A percentile compares a stretch with the other conserved stretches of the same genome.
These are phyloP conservation scores for Minunthozetes semirufus DNA, from an alignment of 2,888 invertebrate genomes.

Conservation along the genomic window DNA sequence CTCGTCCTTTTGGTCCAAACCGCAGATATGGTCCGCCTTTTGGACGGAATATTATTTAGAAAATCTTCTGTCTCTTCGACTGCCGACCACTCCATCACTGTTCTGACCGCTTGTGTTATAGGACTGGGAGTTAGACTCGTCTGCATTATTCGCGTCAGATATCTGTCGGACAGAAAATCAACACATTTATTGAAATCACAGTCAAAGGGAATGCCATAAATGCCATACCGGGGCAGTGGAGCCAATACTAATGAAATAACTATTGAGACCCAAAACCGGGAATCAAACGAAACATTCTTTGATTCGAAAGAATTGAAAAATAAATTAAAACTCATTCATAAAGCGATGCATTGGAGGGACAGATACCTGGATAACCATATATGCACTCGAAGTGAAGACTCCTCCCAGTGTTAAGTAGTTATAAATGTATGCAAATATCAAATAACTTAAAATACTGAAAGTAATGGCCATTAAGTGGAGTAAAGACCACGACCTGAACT, in stretches of 20 bases:
- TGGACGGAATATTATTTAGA: background rate
- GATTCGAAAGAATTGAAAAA: conserved; percentile 50
- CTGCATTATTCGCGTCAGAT: conserved; percentile 62
- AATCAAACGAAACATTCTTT: conserved; percentile 64
- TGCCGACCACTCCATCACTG: conserved; percentile 54
- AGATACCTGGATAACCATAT: conserved; percentile 13
- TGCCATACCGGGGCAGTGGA: conserved; percentile 67
- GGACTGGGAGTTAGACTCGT: conserved; percentile 63
- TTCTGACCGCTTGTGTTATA: conserved; percentile 59
- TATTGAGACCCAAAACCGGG: conserved; percentile 74
- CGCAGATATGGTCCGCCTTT: conserved; percentile 10
- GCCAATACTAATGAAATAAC: conserved; percentile 68
- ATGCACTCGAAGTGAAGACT: conserved; percentile 73
- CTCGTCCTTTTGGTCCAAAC: conserved; percentile 9
- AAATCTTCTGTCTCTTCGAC: background rate
- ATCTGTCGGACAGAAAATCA: conserved; percentile 51
- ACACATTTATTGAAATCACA: background rate
- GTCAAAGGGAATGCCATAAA: background rate
- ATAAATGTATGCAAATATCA: conserved; percentile 73
- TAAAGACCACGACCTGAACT: conserved; percentile 87
- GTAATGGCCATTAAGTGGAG: conserved; percentile 70
- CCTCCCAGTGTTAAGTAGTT: conserved; percentile 56
- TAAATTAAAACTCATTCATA: too few species aligned
- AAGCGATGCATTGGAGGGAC: background rate
- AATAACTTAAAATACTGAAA: conserved; percentile 72